Conservation (phyloP, 2,113 vertebrate species). For the Oryctolagus cuniculus region DNA sequence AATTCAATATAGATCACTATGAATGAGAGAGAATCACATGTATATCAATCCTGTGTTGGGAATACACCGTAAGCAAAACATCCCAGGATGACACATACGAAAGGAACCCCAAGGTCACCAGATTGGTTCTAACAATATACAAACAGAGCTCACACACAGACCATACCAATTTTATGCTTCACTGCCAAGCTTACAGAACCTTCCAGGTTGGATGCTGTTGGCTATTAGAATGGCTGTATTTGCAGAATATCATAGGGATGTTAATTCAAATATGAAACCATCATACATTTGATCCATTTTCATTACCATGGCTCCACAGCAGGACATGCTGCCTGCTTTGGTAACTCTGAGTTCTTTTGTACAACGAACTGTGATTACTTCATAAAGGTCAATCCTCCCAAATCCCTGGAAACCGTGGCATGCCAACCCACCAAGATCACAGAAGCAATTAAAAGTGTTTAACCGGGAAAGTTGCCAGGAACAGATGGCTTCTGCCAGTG, state of each 20-base stretch:
- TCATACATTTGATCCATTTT: constrained; percentile 36
- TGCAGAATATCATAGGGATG: neutral
- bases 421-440: constrained; percentile 80
- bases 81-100: neutral
- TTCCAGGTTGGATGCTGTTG: neutral
- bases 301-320: constrained; percentile 51
- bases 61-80: neutral
- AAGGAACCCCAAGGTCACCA: neutral
- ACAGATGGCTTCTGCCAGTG: constrained; percentile 79
- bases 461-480: constrained; percentile 82
- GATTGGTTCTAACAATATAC: neutral
- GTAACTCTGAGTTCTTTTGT: constrained; percentile 77
- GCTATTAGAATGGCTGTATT: neutral
- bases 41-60: neutral
- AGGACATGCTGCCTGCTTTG: constrained; percentile 63
- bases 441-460: constrained; percentile 84
- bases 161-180: neutral
- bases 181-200: neutral
- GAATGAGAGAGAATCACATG: neutral
- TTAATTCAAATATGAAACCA: constrained; percentile 35
- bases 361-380: constrained; percentile 80
- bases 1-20: neutral
- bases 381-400: constrained; percentile 81
- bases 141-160: neutral
- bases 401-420: constrained; percentile 80